These are phyloP conservation scores for Gobius niger DNA, from an alignment of 2,113 vertebrate genomes.

Conservation along the genomic window DNA sequence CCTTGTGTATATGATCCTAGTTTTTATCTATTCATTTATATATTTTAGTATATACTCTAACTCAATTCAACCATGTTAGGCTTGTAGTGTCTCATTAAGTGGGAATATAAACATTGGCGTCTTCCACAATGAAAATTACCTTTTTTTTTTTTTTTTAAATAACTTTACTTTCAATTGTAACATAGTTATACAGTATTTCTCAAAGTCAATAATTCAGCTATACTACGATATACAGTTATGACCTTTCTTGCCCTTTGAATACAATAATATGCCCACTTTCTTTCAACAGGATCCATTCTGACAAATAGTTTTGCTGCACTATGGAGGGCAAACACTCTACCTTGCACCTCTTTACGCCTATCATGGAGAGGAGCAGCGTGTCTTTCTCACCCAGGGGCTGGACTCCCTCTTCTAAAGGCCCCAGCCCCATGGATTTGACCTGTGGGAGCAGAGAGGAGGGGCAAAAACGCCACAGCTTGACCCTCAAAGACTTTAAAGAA, in stretches of 20 bases:
- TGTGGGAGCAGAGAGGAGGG: slow-evolving; percentile 75
- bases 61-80: too few species aligned
- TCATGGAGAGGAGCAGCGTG: slow-evolving; percentile 80
- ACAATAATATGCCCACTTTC: neutral
- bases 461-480: slow-evolving; percentile 59
- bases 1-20: too few species aligned
- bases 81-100: too few species aligned
- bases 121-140: too few species aligned
- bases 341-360: slow-evolving; percentile 77
- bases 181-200: too few species aligned
- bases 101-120: too few species aligned
- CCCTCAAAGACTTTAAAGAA: slow-evolving; percentile 57
- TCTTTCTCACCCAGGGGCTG: slow-evolving; percentile 74
- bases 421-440: slow-evolving; percentile 63
- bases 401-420: slow-evolving; percentile 58
- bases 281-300: slow-evolving; percentile 13
- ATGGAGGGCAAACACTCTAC: slow-evolving; percentile 81
- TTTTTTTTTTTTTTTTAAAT: too few species aligned
- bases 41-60: too few species aligned
- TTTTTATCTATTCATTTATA: too few species aligned
- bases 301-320: slow-evolving; percentile 34
- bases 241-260: neutral
- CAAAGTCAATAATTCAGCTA: too few species aligned
- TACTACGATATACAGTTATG: neutral
- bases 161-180: too few species aligned